Percentiles rank a stretch among this genome's conserved stretches.
These are phyloP conservation scores for Leptopilina boulardi DNA, from an alignment of 1,140 invertebrate genomes.

Conservation along the genomic window DNA sequence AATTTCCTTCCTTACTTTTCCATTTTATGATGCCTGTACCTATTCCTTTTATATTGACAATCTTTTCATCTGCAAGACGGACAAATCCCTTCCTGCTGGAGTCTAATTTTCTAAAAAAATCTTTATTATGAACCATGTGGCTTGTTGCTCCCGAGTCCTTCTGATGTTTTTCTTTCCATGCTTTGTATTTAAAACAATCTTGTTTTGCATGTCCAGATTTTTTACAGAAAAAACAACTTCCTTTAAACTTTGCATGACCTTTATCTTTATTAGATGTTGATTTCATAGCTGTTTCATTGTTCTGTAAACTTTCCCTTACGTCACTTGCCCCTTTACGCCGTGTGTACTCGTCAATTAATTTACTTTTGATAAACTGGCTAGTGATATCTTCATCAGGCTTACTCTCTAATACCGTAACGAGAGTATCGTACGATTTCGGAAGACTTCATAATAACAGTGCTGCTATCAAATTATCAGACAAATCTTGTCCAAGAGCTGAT, in stretches of 20 bases:
- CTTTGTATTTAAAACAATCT: conserved; percentile 12
- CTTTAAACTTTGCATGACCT: neutral
- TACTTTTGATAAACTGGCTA: conserved; percentile 32
- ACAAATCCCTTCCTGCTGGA: conserved; percentile 3
- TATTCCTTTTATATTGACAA: neutral
- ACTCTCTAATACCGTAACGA: conserved; percentile 46
- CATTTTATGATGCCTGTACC: conserved; percentile 10
- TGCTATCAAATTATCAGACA: conserved; percentile 40
- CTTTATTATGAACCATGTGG: conserved; percentile 44
- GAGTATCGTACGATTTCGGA: conserved; percentile 42
- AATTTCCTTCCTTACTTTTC: neutral
- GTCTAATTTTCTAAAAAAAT: conserved; percentile 40
- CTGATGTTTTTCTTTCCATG: conserved; percentile 19
- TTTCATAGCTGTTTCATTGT: conserved; percentile 32
- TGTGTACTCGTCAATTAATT: conserved; percentile 44
- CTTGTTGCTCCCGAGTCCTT: conserved; percentile 49
- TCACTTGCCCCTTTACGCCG: conserved; percentile 32
- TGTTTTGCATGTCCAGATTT: conserved; percentile 5
- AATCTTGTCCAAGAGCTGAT: neutral
- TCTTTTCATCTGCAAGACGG: conserved; percentile 20
- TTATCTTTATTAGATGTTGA: neutral
- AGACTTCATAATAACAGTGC: conserved; percentile 44
- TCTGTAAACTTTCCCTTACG: neutral
- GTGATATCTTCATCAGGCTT: conserved; percentile 47
- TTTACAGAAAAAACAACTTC: conserved; percentile 35